Percentiles rank a stretch among this genome's conserved stretches.
Conservation (phyloP, 2,113 vertebrate genomes). For the Aspidoscelis tigris region DNA sequence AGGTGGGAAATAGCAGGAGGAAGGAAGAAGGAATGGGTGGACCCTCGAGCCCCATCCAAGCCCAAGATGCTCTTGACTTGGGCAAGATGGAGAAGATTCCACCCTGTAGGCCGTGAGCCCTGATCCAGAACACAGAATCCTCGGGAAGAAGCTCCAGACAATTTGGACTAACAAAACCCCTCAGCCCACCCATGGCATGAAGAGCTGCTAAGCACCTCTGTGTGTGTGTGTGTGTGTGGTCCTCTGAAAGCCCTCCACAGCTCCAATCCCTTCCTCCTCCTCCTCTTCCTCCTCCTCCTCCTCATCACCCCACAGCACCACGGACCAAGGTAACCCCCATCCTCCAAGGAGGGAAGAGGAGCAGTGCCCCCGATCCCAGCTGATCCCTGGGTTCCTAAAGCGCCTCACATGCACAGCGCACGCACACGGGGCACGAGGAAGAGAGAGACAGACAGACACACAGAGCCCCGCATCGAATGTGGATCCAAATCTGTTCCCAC, state of each 20-base stretch:
- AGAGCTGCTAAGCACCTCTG: neutral
- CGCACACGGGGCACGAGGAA: too few species aligned
- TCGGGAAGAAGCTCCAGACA: neutral
- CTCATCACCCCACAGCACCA: neutral
- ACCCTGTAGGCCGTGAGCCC: neutral
- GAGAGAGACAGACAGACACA: too few species aligned
- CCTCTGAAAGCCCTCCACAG: neutral
- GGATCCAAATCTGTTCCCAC: neutral
- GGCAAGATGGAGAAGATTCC: neutral
- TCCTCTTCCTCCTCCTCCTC: neutral
- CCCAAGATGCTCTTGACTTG: neutral
- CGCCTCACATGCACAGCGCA: neutral
- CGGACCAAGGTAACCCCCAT: neutral
- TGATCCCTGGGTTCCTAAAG: neutral
- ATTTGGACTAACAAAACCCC: neutral
- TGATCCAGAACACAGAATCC: neutral
- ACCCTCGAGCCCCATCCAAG: neutral
- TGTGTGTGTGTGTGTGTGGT: neutral
- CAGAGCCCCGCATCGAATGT: neutral
- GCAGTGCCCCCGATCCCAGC: neutral
- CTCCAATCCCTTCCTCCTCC: too few species aligned
- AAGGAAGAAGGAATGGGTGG: too few species aligned
- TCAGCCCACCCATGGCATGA: too few species aligned
- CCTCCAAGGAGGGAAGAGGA: neutral
- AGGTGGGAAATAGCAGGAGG: neutral